Percentiles rank a stretch among this genome's conserved stretches.
phyloP scores from a whole-genome alignment of 2,888 invertebrate genomes.

The Papilio gigon region DNA sequence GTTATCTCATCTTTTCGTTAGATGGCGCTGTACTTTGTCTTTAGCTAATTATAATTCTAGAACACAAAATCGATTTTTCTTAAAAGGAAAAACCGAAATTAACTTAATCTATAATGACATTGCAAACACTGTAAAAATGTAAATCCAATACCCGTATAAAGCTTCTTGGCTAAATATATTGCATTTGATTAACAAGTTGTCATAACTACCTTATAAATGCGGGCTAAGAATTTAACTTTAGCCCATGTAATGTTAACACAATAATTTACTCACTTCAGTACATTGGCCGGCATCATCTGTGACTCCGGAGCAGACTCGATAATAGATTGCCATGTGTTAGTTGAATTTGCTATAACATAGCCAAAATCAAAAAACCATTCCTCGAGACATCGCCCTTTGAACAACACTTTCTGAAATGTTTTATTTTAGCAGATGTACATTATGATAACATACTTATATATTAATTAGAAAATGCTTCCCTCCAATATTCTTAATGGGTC shows the following conservation, averaged over 20 bases:
- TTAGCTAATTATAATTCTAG: no score
- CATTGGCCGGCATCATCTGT: constrained; percentile 99
- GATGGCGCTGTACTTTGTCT: not conserved
- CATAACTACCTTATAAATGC: not conserved
- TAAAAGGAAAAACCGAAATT: no score
- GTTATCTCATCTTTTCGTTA: not conserved
- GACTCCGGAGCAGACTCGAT: constrained; percentile 99
- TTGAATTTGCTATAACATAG: constrained; percentile 98
- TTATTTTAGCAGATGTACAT: not conserved
- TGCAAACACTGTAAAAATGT: no score
- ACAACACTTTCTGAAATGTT: constrained; percentile 86
- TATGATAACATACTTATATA: no score
- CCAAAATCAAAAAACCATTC: constrained; percentile 99
- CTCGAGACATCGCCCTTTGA: constrained; percentile 95
- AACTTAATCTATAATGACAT: no score
- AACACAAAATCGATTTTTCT: no score
- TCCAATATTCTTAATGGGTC: no score
- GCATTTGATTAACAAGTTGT: not conserved
- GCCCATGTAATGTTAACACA: not conserved
- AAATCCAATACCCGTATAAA: not conserved
- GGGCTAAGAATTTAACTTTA: not conserved
- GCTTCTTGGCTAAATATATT: not conserved
- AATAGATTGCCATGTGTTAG: constrained; percentile 99
- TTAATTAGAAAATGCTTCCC: no score
- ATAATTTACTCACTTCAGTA: constrained; percentile 89